Evolutionary conservation across 2,113 vertebrate species (phyloP).

Genomic region (Chaetodon auriga): DNA sequence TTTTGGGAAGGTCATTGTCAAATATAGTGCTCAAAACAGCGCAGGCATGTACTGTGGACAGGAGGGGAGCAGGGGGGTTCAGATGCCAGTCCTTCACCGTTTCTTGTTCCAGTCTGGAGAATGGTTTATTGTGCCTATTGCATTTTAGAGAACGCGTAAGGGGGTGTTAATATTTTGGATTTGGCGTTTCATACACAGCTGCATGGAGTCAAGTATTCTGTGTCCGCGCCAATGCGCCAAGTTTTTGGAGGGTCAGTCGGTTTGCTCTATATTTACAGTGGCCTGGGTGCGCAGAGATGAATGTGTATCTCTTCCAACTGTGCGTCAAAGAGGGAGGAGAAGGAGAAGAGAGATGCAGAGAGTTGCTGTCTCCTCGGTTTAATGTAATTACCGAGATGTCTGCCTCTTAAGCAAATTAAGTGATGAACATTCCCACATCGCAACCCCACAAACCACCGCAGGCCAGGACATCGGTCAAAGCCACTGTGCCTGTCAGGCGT

Average conservation of each 20-base stretch:
- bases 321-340: constrained; percentile 47
- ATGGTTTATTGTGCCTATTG: background rate
- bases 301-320: constrained; percentile 13
- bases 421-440: constrained; percentile 56
- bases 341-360: constrained; percentile 8
- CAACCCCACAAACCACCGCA: constrained; percentile 24
- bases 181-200: background rate
- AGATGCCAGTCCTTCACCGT: constrained; percentile 42
- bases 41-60: constrained; percentile 59
- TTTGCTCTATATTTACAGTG: constrained; percentile 62
- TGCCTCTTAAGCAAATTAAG: constrained; percentile 71
- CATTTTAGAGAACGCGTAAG: background rate
- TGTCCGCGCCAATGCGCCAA: constrained; percentile 56
- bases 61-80: constrained; percentile 30
- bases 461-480: constrained; percentile 1
- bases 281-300: constrained; percentile 50
- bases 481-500: background rate
- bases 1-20: constrained; percentile 84
- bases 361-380: constrained; percentile 60
- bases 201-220: constrained; percentile 3
- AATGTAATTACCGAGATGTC: constrained; percentile 69
- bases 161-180: background rate
- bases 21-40: constrained; percentile 72
- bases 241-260: constrained; percentile 47
- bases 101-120: constrained; percentile 12